These are phyloP conservation scores for Hirtodrosophila histrioides DNA, from an alignment of 2,888 invertebrate species.

Conservation along the genomic window DNA sequence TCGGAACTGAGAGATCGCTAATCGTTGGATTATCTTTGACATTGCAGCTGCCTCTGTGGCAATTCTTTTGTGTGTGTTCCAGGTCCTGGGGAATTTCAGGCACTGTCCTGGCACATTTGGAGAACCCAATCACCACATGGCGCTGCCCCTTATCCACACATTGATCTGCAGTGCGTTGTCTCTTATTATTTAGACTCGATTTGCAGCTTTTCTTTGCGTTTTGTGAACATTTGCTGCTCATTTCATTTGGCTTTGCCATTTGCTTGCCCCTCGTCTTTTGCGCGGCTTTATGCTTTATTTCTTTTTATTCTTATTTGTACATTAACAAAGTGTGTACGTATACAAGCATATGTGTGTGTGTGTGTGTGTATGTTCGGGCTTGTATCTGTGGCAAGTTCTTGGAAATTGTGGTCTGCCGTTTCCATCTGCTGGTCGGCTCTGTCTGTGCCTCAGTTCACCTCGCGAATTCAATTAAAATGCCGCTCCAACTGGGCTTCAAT, in stretches of 20 bases:
- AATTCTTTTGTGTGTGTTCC: background rate
- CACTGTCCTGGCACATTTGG: slow-evolving; percentile 15
- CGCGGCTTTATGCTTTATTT: slow-evolving; percentile 50
- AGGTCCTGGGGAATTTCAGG: slow-evolving; percentile 7
- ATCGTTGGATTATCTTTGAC: slow-evolving; percentile 18
- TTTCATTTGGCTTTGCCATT: slow-evolving; percentile 56
- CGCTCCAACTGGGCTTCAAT: slow-evolving; percentile 44
- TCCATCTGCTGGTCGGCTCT: slow-evolving; percentile 37
- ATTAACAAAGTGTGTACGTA: slow-evolving; percentile 25
- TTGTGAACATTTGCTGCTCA: slow-evolving; percentile 26
- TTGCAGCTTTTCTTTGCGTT: slow-evolving; percentile 40
- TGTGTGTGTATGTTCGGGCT: slow-evolving; percentile 17
- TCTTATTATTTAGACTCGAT: slow-evolving; percentile 50
- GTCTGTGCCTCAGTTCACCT: slow-evolving; percentile 60
- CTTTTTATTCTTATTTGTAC: slow-evolving; percentile 28
- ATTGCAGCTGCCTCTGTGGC: slow-evolving; percentile 35
- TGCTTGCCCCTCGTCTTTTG: slow-evolving; percentile 52
- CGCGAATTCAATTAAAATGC: slow-evolving; percentile 78
- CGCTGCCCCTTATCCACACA: background rate
- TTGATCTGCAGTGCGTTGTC: slow-evolving; percentile 17
- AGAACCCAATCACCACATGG: background rate
- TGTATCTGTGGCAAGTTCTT: slow-evolving; percentile 60
- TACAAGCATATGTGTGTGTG: slow-evolving; percentile 21
- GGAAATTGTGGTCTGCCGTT: slow-evolving; percentile 59
- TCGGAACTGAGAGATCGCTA: slow-evolving; percentile 1